phyloP scores from a whole-genome alignment of 2,888 invertebrate species.

The Euspilapteryx auroguttella region DNA sequence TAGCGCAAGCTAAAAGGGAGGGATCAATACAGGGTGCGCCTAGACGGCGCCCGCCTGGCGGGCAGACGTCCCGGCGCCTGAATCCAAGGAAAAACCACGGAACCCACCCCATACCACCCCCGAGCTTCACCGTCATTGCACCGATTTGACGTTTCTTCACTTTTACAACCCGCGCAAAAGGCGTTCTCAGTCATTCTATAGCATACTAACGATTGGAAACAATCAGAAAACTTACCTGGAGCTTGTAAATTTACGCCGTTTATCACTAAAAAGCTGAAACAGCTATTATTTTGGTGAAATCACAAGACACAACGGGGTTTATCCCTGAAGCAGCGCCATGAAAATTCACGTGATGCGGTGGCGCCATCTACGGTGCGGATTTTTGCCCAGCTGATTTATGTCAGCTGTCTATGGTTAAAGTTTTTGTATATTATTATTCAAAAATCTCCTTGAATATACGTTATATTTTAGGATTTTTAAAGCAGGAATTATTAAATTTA shows the following conservation, averaged over 20 bases:
- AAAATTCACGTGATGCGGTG: conserved; percentile 68
- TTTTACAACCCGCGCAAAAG: conserved; percentile 52
- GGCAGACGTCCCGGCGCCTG: conserved; percentile 48
- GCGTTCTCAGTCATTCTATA: conserved; percentile 11
- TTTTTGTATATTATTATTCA: no score
- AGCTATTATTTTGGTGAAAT: conserved; percentile 55
- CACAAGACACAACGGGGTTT: conserved; percentile 61
- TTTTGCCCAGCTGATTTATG: conserved; percentile 58
- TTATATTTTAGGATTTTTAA: no score
- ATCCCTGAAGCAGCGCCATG: conserved; percentile 60
- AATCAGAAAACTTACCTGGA: conserved; percentile 38
- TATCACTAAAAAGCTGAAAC: conserved; percentile 44
- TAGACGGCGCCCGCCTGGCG: conserved; percentile 28
- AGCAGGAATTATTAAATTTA: no score
- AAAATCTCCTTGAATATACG: no score
- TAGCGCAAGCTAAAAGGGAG: no score
- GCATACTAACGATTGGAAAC: conserved; percentile 12
- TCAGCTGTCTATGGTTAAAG: conserved; percentile 55
- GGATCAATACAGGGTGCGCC: conserved; percentile 34
- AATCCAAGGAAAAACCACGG: conserved; percentile 18
- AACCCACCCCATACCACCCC: conserved; percentile 44
- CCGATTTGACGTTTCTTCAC: conserved; percentile 13
- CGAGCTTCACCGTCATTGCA: conserved; percentile 24
- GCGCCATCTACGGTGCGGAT: conserved; percentile 57
- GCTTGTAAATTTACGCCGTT: conserved; percentile 50